Evolutionary conservation across 2,888 invertebrate species (phyloP), one percentile per base, ranked within the genome.

Genomic region (Platycheirus albimanus): DNA sequence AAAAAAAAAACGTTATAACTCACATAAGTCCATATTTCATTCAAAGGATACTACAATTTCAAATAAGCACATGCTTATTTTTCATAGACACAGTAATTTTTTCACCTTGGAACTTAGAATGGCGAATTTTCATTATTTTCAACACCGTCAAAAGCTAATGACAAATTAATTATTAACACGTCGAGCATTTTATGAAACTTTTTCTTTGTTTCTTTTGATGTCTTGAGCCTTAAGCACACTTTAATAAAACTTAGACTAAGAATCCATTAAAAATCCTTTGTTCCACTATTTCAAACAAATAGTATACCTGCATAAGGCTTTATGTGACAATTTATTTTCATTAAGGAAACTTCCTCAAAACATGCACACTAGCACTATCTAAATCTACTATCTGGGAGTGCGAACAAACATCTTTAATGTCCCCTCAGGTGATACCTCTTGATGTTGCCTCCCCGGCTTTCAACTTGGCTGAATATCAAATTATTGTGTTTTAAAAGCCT

Each of bases 311-410:
- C 33, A 70, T 7, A 24, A 43, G 30, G 36, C 45, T 58, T 45
- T 61, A 28, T 30, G 11, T 17, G 47, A 38, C 56, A 58, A 54
- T 66, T 49, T 66, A 36, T 56, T 47, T 74, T 56, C 74, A 74
- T 66, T 72, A 54, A 28, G 24, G 10, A 56, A 54, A 38, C 36
- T 54, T 54, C 17, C 51, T 52, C 10, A 52, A n/a, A n/a, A 45
- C 20, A 11, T 28, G 36, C 28, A 45, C 30, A 47, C 24, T 28
- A n/a, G n/a, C n/a, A n/a, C n/a, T n/a, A n/a, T n/a, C n/a, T n/a
- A n/a, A n/a, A n/a, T n/a, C n/a, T 24, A 24, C 24, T 24, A 3
- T 3, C 6, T 24, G n/a, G n/a, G n/a, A 1, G 7, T 15, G 36
- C 13, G 41, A 36, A 38, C 28, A 24, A 72, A 30, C 33, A 17